Percentiles rank a stretch among this genome's conserved stretches.
Evolutionary conservation across 2,113 vertebrate species (phyloP).

Genomic region (Dipodomys merriami): DNA sequence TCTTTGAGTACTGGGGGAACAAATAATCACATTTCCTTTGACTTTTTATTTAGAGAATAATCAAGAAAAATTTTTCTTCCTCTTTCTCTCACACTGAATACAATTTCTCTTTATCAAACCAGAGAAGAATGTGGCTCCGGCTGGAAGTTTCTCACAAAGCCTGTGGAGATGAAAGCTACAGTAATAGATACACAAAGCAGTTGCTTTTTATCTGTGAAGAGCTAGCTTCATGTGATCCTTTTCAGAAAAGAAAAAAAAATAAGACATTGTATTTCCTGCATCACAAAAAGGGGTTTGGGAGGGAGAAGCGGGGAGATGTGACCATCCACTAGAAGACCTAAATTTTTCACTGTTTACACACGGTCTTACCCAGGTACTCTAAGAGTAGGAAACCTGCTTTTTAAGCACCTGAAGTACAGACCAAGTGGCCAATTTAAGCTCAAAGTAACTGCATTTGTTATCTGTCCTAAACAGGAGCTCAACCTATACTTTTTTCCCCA

Average conservation of each 20-base stretch:
- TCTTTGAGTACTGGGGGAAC: neutral
- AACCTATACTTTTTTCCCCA: constrained; percentile 56
- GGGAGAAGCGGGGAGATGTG: too few relatives aligned
- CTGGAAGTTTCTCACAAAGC: constrained; percentile 74
- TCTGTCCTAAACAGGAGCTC: constrained; percentile 70
- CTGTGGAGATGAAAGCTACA: constrained; percentile 69
- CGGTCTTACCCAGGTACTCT: constrained; percentile 2
- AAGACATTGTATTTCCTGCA: constrained; percentile 73
- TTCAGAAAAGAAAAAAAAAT: constrained; percentile 66
- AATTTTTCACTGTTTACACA: constrained; percentile 7
- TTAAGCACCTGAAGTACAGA: constrained; percentile 57
- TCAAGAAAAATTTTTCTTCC: constrained; percentile 62
- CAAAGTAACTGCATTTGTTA: constrained; percentile 72
- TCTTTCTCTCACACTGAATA: constrained; percentile 60
- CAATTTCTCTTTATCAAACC: constrained; percentile 76
- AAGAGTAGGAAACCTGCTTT: constrained; percentile 56
- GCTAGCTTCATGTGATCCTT: constrained; percentile 64
- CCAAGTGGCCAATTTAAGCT: constrained; percentile 65
- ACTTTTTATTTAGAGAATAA: constrained; percentile 76
- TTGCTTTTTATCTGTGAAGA: constrained; percentile 69
- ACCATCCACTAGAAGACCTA: neutral
- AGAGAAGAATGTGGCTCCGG: constrained; percentile 62
- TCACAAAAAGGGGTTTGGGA: constrained; percentile 3
- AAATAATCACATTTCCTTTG: constrained; percentile 30
- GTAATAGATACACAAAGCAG: constrained; percentile 72